A percentile compares a stretch with the other conserved stretches of the same genome.
Conservation (phyloP, 2,113 vertebrate genomes). For the Tichodroma muraria region DNA sequence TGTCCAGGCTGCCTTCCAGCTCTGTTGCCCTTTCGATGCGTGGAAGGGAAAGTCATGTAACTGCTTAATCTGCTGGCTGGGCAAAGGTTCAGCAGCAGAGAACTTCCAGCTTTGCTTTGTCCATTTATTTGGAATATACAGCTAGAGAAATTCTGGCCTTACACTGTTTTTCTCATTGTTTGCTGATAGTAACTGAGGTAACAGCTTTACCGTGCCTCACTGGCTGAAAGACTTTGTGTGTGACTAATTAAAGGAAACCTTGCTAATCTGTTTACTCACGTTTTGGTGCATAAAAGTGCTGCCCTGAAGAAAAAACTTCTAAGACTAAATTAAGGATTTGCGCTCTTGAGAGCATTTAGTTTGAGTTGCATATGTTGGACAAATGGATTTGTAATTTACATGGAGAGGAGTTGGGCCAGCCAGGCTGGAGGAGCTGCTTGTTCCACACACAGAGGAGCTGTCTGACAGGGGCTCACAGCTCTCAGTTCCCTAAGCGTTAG, state of each 20-base stretch:
- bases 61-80: background rate
- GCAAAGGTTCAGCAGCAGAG: background rate
- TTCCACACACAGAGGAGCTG: accelerated
- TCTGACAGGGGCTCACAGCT: background rate
- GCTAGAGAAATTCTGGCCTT: background rate
- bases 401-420: accelerated
- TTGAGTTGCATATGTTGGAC: accelerated
- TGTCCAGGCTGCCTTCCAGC: background rate
- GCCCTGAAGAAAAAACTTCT: background rate
- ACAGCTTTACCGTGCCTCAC: background rate
- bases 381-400: accelerated
- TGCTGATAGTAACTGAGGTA: conserved; percentile 2
- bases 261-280: background rate
- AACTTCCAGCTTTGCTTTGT: background rate
- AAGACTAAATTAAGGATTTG: background rate
- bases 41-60: background rate
- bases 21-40: accelerated
- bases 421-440: accelerated
- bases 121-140: background rate
- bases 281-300: background rate
- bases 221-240: background rate
- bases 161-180: background rate
- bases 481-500: accelerated
- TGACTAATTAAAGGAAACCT: background rate
- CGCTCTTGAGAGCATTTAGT: background rate